Conservation (phyloP, 2,113 vertebrate genomes). For the human (Homo sapiens) region DNA sequence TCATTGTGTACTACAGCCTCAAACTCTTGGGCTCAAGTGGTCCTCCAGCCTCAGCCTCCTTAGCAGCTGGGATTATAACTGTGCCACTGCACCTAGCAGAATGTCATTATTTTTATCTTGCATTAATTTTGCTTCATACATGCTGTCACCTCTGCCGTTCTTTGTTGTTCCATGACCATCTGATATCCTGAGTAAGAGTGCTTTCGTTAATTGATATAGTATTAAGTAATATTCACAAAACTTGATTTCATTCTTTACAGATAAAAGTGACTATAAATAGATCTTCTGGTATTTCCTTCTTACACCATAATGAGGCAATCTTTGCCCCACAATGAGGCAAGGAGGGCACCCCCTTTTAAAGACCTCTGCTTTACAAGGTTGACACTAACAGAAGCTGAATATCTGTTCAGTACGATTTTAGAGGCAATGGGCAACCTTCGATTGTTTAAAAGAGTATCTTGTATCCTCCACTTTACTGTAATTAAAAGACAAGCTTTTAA, state of each 20-base stretch:
- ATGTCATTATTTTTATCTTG: not conserved
- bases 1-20: not conserved
- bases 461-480: not conserved
- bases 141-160: not conserved
- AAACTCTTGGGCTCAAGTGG: not conserved
- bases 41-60: not conserved
- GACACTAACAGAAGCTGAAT: not conserved
- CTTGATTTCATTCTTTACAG: not conserved
- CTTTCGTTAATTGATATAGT: not conserved
- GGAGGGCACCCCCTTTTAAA: not conserved
- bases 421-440: too few species aligned
- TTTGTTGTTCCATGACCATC: not conserved
- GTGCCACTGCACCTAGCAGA: not conserved
- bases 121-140: not conserved
- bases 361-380: not conserved
- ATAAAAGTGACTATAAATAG: not conserved
- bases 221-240: not conserved
- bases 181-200: not conserved
- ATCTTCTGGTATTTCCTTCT: not conserved
- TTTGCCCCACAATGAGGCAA: too few species aligned
- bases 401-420: not conserved
- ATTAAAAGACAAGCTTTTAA: constrained; percentile 2
- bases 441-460: not conserved
- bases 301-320: not conserved
- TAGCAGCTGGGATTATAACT: not conserved